phyloP scores from a whole-genome alignment of 2,888 invertebrate genomes.

The Callimorpha dominula region DNA sequence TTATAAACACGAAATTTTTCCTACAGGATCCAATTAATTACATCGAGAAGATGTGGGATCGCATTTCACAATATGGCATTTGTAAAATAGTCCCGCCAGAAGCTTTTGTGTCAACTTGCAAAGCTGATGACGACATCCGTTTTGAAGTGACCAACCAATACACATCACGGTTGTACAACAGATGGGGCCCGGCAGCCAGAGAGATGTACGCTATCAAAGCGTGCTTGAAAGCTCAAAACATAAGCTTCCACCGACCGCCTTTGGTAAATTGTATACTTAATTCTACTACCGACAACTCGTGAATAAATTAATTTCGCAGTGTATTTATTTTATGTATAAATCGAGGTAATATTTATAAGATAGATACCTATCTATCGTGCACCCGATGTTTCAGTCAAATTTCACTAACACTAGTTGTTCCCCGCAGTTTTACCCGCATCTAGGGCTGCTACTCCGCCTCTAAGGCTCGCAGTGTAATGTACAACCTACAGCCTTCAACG shows the following conservation, averaged over 20 bases:
- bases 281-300: neutral
- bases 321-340: too few relatives aligned
- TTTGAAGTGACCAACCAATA: slow-evolving; percentile 97
- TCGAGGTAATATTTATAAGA: too few relatives aligned
- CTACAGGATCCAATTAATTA: slow-evolving; percentile 93
- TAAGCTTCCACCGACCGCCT: slow-evolving; percentile 91
- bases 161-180: slow-evolving; percentile 93
- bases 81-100: slow-evolving; percentile 95
- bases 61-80: slow-evolving; percentile 93
- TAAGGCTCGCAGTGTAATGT: too few relatives aligned
- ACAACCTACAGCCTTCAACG: too few relatives aligned
- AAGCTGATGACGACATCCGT: slow-evolving; percentile 93
- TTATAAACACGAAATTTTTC: neutral
- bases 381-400: too few relatives aligned
- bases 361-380: too few relatives aligned
- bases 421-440: too few relatives aligned
- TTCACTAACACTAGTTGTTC: too few relatives aligned
- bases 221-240: slow-evolving; percentile 92
- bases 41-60: slow-evolving; percentile 91
- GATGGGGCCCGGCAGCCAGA: slow-evolving; percentile 96
- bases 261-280: slow-evolving; percentile 85
- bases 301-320: too few relatives aligned
- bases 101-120: slow-evolving; percentile 91
- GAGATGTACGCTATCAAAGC: slow-evolving; percentile 95
- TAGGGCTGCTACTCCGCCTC: too few relatives aligned